Base-by-base conservation (phyloP, 2,888 invertebrate species). In the Tupiocoris notatus region DNA sequence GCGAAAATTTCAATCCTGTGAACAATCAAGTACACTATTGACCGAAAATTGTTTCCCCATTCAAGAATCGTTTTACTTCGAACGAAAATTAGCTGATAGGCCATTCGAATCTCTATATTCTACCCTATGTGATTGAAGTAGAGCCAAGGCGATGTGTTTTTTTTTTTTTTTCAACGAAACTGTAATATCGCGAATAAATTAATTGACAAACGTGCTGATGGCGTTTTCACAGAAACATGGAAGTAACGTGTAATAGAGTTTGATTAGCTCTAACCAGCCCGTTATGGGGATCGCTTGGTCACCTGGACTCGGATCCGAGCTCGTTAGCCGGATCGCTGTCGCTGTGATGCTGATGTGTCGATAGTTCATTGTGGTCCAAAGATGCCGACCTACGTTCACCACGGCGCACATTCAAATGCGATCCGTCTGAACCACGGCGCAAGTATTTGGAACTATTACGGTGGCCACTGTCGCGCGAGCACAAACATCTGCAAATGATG, bases 401-500 rank as follows among this genome's bases (percentile, higher is more conserved):
- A 83, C 85, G 56, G n/a, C 79, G 67, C 1, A 79, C 85, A 80
- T 87, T 86, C 22, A 82, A 70, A 68, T 82, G 82, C 21, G 82
- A 82, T 7, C 82, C 82, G 75, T 82, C 82, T 3, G 83, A 83
- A 2, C 82, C 82, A 3, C 82, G 77, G 16, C 82, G 74, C 16
- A 80, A 76, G 16, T 81, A 80, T 61, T 78, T 59, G 18, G 80
- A 67, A 25, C 80, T 79, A 62, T 77, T 79, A 62, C 79, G 78
- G 56, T 78, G 77, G 22, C 77, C 76, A 9, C 67, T 75, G 18
- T 78, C 71, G 22, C 74, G 24, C 18, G 78, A 77, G 64, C 81
- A 81, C 22, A 81, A 77, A 82, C 92, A 93, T 81, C 91, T 90
- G 85, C 95, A 95, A 80, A 96, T 91, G 81, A 97, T 94, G 81